Conservation (phyloP, 1,140 invertebrate genomes). For the Chrysoperla carnea region DNA sequence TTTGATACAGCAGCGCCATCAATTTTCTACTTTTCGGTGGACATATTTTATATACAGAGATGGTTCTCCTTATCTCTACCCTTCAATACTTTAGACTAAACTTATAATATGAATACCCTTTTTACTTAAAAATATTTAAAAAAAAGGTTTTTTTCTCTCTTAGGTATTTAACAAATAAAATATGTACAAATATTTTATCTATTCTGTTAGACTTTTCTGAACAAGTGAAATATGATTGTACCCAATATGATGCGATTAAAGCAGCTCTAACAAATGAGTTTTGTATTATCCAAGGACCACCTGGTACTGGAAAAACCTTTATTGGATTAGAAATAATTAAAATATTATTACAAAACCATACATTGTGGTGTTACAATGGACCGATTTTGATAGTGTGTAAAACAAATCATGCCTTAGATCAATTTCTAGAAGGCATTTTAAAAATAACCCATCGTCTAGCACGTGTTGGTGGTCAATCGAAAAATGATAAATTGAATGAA, state of each 20-base stretch:
- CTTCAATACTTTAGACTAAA: too few relatives aligned
- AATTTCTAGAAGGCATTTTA: conserved; percentile 63
- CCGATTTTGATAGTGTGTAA: conserved; percentile 67
- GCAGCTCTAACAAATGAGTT: conserved; percentile 41
- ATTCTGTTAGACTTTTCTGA: too few relatives aligned
- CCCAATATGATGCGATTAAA: conserved; percentile 35
- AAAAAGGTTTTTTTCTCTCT: too few relatives aligned
- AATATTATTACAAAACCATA: conserved; percentile 30
- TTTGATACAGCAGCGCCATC: too few relatives aligned
- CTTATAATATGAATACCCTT: too few relatives aligned
- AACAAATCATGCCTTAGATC: conserved; percentile 78
- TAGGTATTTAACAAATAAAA: too few relatives aligned
- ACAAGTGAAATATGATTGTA: too few relatives aligned
- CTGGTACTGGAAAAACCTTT: conserved; percentile 67
- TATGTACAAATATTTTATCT: too few relatives aligned
- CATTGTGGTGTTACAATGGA: conserved; percentile 11
- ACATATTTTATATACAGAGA: too few relatives aligned
- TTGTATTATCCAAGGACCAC: conserved; percentile 60
- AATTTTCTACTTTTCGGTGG: too few relatives aligned
- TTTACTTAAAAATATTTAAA: too few relatives aligned
- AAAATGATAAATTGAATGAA: conserved; percentile 30
- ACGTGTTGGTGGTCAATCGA: conserved; percentile 54
- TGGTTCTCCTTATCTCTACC: too few relatives aligned
- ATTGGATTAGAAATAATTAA: conserved; percentile 48
- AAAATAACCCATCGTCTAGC: conserved; percentile 35